A percentile compares a stretch with the other conserved stretches of the same genome.
These are phyloP conservation scores for Eueides isabella DNA, from an alignment of 1,140 invertebrate species.

Conservation along the genomic window DNA sequence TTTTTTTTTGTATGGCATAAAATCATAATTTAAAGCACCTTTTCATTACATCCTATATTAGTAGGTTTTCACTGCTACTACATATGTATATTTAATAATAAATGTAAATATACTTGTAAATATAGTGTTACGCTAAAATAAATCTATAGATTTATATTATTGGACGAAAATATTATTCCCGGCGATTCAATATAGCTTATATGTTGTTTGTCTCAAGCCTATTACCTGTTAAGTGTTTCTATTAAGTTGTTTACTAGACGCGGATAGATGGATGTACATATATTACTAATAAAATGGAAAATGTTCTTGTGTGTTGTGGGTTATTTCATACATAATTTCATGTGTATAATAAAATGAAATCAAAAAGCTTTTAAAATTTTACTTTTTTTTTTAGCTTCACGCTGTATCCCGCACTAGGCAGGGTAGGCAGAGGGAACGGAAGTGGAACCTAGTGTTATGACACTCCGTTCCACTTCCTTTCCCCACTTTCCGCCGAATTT, in stretches of 20 bases:
- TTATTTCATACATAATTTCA: neutral
- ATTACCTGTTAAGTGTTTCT: slow-evolving; percentile 32
- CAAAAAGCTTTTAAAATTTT: too few species aligned
- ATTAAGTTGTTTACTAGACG: slow-evolving; percentile 32
- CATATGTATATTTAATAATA: too few species aligned
- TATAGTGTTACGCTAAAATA: neutral
- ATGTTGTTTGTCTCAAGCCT: slow-evolving; percentile 12
- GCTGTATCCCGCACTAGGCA: too few species aligned
- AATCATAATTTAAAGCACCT: too few species aligned
- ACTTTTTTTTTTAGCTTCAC: too few species aligned
- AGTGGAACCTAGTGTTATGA: too few species aligned
- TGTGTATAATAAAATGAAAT: neutral
- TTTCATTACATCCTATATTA: too few species aligned
- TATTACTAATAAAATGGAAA: neutral
- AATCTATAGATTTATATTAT: neutral
- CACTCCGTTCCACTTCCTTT: too few species aligned
- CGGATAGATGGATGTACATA: slow-evolving; percentile 1
- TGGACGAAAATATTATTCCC: neutral
- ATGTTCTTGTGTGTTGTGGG: neutral
- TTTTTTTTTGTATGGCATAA: too few species aligned
- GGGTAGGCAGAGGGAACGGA: too few species aligned
- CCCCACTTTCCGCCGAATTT: too few species aligned
- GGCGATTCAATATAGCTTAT: slow-evolving; percentile 13
- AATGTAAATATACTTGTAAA: neutral
- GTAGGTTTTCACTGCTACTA: too few species aligned